Evolutionary conservation across 1,140 invertebrate genomes (phyloP), one percentile per base, ranked within the genome.

Genomic region (Achroia grisella): DNA sequence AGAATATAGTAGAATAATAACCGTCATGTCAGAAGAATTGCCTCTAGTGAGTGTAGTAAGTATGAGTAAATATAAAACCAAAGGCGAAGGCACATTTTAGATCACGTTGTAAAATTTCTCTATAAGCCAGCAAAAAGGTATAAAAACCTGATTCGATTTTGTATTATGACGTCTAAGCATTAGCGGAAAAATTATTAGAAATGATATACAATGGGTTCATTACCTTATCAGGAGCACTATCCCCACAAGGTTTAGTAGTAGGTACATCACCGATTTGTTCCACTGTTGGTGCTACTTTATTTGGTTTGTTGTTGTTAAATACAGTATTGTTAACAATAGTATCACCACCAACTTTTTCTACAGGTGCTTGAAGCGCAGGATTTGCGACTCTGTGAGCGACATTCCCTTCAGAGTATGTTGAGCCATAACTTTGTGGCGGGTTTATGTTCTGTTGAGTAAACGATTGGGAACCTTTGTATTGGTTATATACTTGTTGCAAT

Each of bases 401-500:
- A 41, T 63, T 65, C 11, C 74, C 63, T 12, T 71, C 73, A 5
- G 79, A 83, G 39, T 54, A 33, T n/a, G 66, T 64, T 23, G 6
- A 23, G 17, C 17, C 17, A 23, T 40, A 55, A 15, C 66, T 40
- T 8, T 13, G 34, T 47, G 50, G 39, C 14, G 57, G 39, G 40
- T 36, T 58, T 0, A 77, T 45, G 35, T 71, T 80, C 41, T 82
- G 74, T 10, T 75, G 71, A 1, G 74, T 81, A 15, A 48, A 67
- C 4, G 74, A 78, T 9, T 77, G 74, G 1, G 77, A 81, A 4
- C 71, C 75, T 44, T 75, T 81, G 39, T 80, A 84, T 36, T 76
- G 67, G 11, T 78, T 76, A 32, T 84, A 81, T 8, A 84, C 61
- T 17, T 74, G 69, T 45, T 77, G 77, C 27, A 81, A 60, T 41